phyloP scores from a whole-genome alignment of 1,140 invertebrate genomes.

The Euglossa dilemma region DNA sequence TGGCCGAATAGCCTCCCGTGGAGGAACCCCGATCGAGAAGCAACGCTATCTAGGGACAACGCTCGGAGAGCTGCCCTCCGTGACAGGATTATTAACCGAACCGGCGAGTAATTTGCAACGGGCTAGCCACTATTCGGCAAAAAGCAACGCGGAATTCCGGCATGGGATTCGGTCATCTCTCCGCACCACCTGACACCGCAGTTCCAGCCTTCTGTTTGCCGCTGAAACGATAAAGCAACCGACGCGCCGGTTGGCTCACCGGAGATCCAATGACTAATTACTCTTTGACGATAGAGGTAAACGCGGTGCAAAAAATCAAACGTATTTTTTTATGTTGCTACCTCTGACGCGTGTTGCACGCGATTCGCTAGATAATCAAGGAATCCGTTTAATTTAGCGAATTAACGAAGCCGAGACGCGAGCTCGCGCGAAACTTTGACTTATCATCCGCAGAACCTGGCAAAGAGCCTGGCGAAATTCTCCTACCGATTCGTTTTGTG shows the following conservation, averaged over 20 bases:
- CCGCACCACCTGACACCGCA: neutral
- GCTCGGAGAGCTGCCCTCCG: neutral
- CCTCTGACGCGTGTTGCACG: neutral
- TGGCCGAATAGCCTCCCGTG: no score
- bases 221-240: neutral
- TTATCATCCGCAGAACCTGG: no score
- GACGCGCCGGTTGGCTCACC: no score
- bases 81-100: slow-evolving; percentile 20
- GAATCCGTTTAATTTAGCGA: neutral
- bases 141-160: neutral
- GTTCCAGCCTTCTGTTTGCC: neutral
- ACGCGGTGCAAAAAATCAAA: neutral
- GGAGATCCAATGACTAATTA: neutral
- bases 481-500: neutral
- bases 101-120: neutral
- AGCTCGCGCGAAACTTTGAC: no score
- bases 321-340: neutral
- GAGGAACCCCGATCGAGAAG: neutral
- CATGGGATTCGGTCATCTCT: neutral
- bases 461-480: no score
- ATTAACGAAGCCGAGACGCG: no score
- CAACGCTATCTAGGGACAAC: neutral
- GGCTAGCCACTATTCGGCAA: no score
- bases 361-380: neutral
- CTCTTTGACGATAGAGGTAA: neutral